Evolutionary conservation across 1,140 invertebrate genomes (phyloP), one percentile per base, ranked within the genome.

Genomic region (Diprion similis): DNA sequence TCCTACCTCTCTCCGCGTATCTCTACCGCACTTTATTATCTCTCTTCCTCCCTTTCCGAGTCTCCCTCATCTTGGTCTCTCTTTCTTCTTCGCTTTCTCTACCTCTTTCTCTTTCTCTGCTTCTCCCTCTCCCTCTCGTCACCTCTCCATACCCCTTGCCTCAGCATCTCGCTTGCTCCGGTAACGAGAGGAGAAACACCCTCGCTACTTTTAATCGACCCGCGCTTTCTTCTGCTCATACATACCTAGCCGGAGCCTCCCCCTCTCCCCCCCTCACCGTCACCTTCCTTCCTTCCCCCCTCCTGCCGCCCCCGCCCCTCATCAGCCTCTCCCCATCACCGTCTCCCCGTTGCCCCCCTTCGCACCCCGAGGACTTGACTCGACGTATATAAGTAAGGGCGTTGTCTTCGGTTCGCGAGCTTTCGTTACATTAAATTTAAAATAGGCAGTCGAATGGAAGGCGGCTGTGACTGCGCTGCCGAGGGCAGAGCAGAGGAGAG

Each of bases 131-230:
- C 48, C 73, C 17, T 11, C 66, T 59, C 51, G 18, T 68, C 17
- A 8, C 37, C 66, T 68, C 66, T 18, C 18, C 18, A 0, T 45
- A 19, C 66, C 37, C 37, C 70, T 71, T 46, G 59, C 73, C 73
- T 0, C 9, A 19, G 17, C 71, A 64, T 71, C 51, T 75, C 68
- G 18, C 46, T 70, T n/a, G n/a, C n/a, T 78, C 76, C 81, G 81
- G 85, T 88, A 88, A 88, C 86, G 85, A 88, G 86, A 87, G 86
- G 85, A 88, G 86, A 88, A 88, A 88, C 86, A 88, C 87, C 87
- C 86, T 88, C 86, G 87, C 86, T 88, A 87, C 86, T 88, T 88
- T 88, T 88, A 88, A 88, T 88, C 87, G 86, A 88, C 87, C 87
- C 87, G 84, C 85, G 86, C 86, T 88, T 87, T 88, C 86, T 88